A percentile compares a stretch with the other conserved stretches of the same genome.
Conservation (phyloP, 2,797 vertebrate species). For the Coregonus ussuriensis region DNA sequence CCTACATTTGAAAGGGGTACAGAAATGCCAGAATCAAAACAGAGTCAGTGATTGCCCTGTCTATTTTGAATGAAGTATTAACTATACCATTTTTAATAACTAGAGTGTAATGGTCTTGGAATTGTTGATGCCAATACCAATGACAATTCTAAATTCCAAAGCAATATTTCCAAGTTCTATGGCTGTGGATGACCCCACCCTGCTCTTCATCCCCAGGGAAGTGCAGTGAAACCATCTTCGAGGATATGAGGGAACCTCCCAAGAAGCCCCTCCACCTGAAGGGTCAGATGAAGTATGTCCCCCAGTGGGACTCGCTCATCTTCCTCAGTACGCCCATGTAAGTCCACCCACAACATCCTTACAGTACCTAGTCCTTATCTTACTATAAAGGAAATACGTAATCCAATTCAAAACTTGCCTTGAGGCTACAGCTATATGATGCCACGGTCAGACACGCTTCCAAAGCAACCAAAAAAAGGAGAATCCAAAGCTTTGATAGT, state of each 20-base stretch:
- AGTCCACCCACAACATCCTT: slow-evolving; percentile 35
- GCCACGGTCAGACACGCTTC: too few relatives aligned
- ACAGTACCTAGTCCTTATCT: not conserved
- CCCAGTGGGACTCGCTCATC: slow-evolving; percentile 80
- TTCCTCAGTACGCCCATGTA: slow-evolving; percentile 80
- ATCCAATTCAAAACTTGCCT: too few relatives aligned
- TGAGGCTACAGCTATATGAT: too few relatives aligned
- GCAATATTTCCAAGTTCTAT: not conserved
- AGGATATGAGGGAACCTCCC: slow-evolving; percentile 76
- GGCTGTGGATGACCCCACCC: not conserved
- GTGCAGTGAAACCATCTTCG: slow-evolving; percentile 79
- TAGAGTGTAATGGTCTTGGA: too few relatives aligned
- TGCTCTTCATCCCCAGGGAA: slow-evolving; percentile 61
- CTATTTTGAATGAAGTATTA: too few relatives aligned
- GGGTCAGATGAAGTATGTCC: slow-evolving; percentile 80
- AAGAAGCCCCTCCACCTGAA: slow-evolving; percentile 81
- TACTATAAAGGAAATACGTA: too few relatives aligned
- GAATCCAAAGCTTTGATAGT: too few relatives aligned
- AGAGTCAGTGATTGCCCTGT: too few relatives aligned
- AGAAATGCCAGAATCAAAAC: too few relatives aligned
- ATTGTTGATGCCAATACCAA: too few relatives aligned
- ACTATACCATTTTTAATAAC: too few relatives aligned
- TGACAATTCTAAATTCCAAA: not conserved
- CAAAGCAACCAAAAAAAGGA: too few relatives aligned
- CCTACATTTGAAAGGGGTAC: not conserved